Evolutionary conservation across 2,113 vertebrate genomes (phyloP).

Genomic region (Sinocyclocheilus maitianheensis): DNA sequence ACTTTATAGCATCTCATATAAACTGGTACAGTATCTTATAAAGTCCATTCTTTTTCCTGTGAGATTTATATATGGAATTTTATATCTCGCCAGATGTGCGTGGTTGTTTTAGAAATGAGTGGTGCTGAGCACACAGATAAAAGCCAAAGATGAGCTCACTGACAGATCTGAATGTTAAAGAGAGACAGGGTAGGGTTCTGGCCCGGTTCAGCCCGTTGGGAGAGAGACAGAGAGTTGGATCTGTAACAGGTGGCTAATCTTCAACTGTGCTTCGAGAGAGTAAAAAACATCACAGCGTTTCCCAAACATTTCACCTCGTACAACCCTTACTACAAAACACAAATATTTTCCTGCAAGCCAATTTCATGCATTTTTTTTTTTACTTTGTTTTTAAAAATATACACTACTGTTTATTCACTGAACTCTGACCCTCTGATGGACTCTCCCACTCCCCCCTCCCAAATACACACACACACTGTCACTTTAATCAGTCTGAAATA

Average conservation of each 20-base stretch:
- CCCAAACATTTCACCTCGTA: constrained; percentile 28
- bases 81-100: constrained; percentile 56
- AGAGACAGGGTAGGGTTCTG: constrained; percentile 19
- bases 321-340: constrained; percentile 1
- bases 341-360: background rate
- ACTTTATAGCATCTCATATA: constrained; percentile 52
- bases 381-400: too few species aligned
- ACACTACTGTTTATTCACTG: too few species aligned
- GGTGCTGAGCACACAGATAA: constrained; percentile 28
- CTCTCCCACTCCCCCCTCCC: too few species aligned
- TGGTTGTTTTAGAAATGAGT: constrained; percentile 30
- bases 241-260: constrained; percentile 62
- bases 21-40: constrained; percentile 51
- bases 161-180: constrained; percentile 27
- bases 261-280: constrained; percentile 32
- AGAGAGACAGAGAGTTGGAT: constrained; percentile 42
- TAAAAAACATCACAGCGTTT: constrained; percentile 26
- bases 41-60: constrained; percentile 57
- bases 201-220: constrained; percentile 26
- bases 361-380: too few species aligned
- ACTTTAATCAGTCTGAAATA: too few species aligned
- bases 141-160: constrained; percentile 58
- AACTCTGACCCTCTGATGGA: too few species aligned
- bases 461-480: too few species aligned
- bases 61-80: constrained; percentile 49